These are phyloP conservation scores for Knipowitschia caucasica DNA, from an alignment of 2,797 vertebrate genomes.

Conservation along the genomic window DNA sequence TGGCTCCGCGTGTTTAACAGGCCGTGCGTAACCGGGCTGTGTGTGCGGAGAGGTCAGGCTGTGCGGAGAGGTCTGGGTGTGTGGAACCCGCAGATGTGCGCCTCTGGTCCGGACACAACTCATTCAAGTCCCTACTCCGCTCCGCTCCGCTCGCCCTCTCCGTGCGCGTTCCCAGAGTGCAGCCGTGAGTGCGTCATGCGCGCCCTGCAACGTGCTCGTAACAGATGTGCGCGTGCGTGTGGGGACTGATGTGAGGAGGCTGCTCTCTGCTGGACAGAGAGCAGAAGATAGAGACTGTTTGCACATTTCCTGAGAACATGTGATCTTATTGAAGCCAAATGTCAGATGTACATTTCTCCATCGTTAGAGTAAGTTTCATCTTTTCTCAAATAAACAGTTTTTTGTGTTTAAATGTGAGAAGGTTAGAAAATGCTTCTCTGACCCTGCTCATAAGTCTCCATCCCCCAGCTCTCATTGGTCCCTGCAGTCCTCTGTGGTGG, in stretches of 20 bases:
- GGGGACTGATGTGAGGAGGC: constrained; percentile 13
- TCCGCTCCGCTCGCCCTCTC: constrained; percentile 42
- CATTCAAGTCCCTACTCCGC: constrained; percentile 66
- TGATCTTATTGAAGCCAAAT: no score
- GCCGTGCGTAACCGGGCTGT: no score
- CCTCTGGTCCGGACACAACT: constrained; percentile 58
- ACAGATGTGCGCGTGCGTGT: constrained; percentile 4
- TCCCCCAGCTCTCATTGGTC: no score
- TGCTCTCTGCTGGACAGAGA: constrained; percentile 45
- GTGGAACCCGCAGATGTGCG: constrained; percentile 17
- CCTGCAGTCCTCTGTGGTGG: no score
- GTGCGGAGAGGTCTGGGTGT: background rate
- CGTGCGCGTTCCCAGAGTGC: constrained; percentile 61
- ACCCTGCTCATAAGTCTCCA: no score
- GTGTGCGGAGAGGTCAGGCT: constrained; percentile 17
- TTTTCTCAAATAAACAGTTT: no score
- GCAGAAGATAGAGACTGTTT: background rate
- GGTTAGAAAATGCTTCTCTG: no score
- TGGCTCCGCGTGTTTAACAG: no score
- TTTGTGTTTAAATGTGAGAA: no score
- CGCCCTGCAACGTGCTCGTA: constrained; percentile 51
- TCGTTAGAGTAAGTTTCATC: no score
- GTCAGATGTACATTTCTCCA: no score
- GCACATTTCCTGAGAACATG: no score
- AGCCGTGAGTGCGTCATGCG: constrained; percentile 73